phyloP scores from a whole-genome alignment of 1,140 invertebrate species.

The Uloborus diversus region DNA sequence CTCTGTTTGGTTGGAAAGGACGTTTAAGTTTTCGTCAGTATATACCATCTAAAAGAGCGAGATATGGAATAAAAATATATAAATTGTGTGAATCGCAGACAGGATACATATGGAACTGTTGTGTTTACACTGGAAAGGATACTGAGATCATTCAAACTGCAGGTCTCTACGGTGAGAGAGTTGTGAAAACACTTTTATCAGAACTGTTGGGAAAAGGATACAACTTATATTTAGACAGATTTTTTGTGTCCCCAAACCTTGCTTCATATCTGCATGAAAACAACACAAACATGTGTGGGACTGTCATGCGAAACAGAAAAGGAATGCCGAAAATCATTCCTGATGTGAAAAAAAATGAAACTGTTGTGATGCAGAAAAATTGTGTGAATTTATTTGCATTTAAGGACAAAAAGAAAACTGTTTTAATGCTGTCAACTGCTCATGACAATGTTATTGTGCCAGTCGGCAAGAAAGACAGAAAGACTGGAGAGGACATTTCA shows the following conservation, averaged over 20 bases:
- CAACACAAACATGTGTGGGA: background rate
- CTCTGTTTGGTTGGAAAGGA: background rate
- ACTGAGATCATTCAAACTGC: background rate
- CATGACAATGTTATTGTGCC: background rate
- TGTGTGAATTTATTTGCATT: no score
- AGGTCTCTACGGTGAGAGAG: background rate
- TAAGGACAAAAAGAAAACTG: background rate
- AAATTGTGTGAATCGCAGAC: background rate
- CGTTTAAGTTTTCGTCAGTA: background rate
- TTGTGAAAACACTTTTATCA: background rate
- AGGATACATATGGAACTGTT: background rate
- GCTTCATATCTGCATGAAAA: background rate
- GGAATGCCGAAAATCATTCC: background rate
- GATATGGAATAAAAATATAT: conserved; percentile 3
- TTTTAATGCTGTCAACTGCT: background rate
- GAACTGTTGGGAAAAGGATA: background rate
- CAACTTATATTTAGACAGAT: conserved; percentile 4
- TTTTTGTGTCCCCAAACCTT: background rate
- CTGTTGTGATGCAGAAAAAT: background rate
- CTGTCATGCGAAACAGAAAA: background rate
- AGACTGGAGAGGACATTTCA: background rate
- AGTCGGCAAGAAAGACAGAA: background rate
- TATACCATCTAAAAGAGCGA: background rate
- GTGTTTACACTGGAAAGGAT: background rate
- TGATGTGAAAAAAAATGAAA: background rate